Base-by-base conservation (phyloP, 2,797 vertebrate genomes). In the Mareca penelope region DNA sequence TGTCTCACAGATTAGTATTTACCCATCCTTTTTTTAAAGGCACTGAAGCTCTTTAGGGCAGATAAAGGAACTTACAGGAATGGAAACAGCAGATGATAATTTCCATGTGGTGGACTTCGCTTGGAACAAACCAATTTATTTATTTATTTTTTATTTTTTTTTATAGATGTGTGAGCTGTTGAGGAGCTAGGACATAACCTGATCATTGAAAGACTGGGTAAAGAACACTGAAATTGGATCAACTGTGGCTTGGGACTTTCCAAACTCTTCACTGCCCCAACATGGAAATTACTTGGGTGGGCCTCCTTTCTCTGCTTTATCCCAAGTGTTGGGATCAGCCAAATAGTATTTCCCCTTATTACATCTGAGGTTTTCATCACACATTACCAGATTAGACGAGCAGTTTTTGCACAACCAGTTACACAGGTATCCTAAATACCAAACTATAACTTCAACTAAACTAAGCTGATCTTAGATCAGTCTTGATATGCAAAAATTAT, bases 371-470 rank as follows among this genome's bases (percentile, higher is more conserved):
- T 76, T 85, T 90, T 50, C 77, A 68, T 53, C 28, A 68, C 8
- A 19, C 10, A 16, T 59, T 82, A 56, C 23, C 22, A 29, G 55
- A 84, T 85, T 13, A 85, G 52, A 77, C 46, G 24, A 93, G 56
- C 12, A 77, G 59, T 1, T 90, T 96, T 86, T 85, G 75, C 50
- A 73, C 64, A 86, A 85, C 71, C 71, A 90, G 90, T 93, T 85
- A 85, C 90, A 68, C 85, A 82, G 33, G 90, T 88, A 80, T 88
- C 42, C 40, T 80, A 72, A 90, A 86, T 31, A 60, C 31, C n/a
- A 70, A 93, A 91, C 12, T 69, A 29, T 18, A 86, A 48, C 56
- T 94, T 86, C 56, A 63, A 6, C 55, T 80, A 61, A 92, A 60
- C 44, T 63, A 82, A 89, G 16, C 23, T 59, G 70, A 86, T 94